A percentile compares a stretch with the other conserved stretches of the same genome.
Evolutionary conservation across 2,797 vertebrate genomes (phyloP).

Genomic region (Fistularia commersonii): DNA sequence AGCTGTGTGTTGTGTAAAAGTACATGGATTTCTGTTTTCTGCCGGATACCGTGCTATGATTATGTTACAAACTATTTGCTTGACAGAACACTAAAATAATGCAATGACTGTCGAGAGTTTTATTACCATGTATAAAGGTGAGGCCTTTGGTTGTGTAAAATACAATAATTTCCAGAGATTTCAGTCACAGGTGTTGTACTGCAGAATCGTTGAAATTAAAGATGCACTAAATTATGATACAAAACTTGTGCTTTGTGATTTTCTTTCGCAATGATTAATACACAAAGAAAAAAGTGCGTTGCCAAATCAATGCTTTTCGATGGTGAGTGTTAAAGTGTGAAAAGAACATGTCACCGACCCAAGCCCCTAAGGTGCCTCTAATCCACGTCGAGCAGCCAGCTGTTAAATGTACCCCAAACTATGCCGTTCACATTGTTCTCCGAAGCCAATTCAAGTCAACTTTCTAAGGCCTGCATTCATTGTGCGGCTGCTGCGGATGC

Average conservation of each 20-base stretch:
- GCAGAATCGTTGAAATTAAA: conserved; percentile 63
- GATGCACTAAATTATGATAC: conserved; percentile 63
- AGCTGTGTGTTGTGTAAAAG: conserved; percentile 49
- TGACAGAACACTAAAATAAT: conserved; percentile 41
- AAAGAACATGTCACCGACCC: conserved; percentile 28
- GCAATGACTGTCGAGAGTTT: conserved; percentile 32
- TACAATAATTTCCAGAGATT: conserved; percentile 54
- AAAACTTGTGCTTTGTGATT: conserved; percentile 3
- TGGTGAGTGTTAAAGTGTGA: conserved; percentile 32
- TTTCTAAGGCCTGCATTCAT: conserved; percentile 79
- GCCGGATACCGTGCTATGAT: conserved; percentile 47
- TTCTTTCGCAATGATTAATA: conserved; percentile 1
- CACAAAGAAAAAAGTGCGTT: conserved; percentile 1
- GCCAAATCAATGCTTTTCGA: conserved; percentile 18
- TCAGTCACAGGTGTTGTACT: conserved; percentile 48
- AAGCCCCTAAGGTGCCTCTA: conserved; percentile 71
- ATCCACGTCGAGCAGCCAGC: conserved; percentile 68
- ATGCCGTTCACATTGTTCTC: conserved; percentile 72
- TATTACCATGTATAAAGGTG: conserved; percentile 41
- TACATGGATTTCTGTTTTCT: conserved; percentile 46
- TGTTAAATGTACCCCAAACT: conserved; percentile 67
- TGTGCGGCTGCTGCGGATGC: conserved; percentile 66
- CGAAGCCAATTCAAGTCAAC: conserved; percentile 76
- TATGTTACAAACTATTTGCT: conserved; percentile 45
- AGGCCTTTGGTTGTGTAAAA: conserved; percentile 35